Base-by-base conservation (phyloP, 2,888 invertebrate genomes). In the Pammene aurita region DNA sequence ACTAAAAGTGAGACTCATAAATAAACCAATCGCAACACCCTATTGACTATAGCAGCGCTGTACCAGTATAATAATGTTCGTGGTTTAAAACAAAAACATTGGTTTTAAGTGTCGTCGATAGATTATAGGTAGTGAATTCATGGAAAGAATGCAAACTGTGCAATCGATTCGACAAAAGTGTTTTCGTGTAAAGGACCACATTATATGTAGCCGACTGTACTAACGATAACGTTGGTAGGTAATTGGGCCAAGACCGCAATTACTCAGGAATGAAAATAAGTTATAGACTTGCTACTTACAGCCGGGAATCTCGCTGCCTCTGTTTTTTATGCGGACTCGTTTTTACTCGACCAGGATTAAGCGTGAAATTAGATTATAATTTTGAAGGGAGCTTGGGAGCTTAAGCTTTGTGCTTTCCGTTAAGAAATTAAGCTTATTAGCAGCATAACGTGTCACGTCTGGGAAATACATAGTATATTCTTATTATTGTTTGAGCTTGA, bases 221-320 rank as follows among this genome's bases (percentile, higher is more conserved):
- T 67, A 72, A 54, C 54, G 54, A 54, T 76, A 73, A 70, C 75
- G 66, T 26, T 16, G 48, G 63, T 14, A 18, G 48, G 63, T 84
- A 86, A 86, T 84, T 84, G 80, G 83, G 77, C 72, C 82, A 77
- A 73, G 68, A 73, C 48, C 73, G 76, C 82, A 81, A 86, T 87
- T 85, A 87, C 82, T 78, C 61, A 70, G 85, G 85, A 84, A 86
- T 86, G 82, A 78, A 75, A 79, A 82, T 78, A 80, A 80, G 77
- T 78, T 75, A 78, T 75, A 75, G 76, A 78, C 73, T 7, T 38
- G 38, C 73, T 70, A 74, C 78, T 74, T 64, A 74, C 72, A 72
- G 74, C 73, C 68, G 75, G 73, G 75, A 76, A 76, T 76, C 74
- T 79, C 66, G 73, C 67, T 71, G 72, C 64, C 71, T 72, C 68